These are phyloP conservation scores for Fistularia tabacaria DNA, from an alignment of 2,797 vertebrate species.

Conservation along the genomic window DNA sequence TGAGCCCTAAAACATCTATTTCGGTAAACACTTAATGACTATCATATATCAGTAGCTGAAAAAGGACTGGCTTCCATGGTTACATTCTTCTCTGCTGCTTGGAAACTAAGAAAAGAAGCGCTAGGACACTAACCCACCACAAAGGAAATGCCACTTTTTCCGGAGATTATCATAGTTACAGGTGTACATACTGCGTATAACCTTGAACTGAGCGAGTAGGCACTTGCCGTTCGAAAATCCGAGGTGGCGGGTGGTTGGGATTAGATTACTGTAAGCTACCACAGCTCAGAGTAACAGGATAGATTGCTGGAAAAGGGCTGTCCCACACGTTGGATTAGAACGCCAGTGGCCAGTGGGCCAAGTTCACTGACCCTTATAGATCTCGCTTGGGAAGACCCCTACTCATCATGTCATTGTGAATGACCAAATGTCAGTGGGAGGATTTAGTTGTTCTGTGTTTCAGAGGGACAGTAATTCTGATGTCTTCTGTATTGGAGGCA, in stretches of 20 bases:
- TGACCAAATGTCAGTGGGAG: background rate
- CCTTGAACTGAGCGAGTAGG: conserved; percentile 26
- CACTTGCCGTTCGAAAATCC: conserved; percentile 51
- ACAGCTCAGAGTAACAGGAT: conserved; percentile 68
- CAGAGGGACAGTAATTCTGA: too few species aligned
- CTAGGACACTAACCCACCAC: background rate
- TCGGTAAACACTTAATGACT: conserved; percentile 27
- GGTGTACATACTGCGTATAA: conserved; percentile 3
- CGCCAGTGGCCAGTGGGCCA: conserved; percentile 41
- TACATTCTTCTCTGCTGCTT: conserved; percentile 1
- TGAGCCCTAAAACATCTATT: conserved; percentile 44
- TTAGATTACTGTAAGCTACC: conserved; percentile 72
- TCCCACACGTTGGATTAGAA: conserved; percentile 52
- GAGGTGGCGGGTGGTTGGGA: conserved; percentile 53
- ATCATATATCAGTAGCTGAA: conserved; percentile 30
- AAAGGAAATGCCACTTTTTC: background rate
- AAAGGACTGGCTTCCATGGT: conserved; percentile 5
- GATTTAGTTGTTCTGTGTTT: too few species aligned
- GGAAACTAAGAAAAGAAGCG: background rate
- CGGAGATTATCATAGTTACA: conserved; percentile 20
- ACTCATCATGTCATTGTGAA: too few species aligned
- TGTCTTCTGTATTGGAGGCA: too few species aligned
- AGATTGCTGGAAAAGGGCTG: conserved; percentile 48
- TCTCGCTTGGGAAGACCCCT: too few species aligned
- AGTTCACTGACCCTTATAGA: conserved; percentile 30